Conservation (phyloP, 1,140 invertebrate species). For the Caenorhabditis briggsae region DNA sequence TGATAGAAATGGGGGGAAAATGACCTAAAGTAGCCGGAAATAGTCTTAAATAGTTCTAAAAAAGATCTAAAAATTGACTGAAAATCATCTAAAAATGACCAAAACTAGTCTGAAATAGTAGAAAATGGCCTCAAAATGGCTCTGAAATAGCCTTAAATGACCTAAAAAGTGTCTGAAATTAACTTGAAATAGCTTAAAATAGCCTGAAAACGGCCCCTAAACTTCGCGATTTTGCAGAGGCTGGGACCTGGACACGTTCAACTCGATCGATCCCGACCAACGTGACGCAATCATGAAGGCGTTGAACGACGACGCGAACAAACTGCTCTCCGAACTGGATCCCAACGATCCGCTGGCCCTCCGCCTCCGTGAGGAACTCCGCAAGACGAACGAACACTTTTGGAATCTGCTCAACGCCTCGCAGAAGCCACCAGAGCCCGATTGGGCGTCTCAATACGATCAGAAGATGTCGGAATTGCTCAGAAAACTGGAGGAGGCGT, state of each 20-base stretch:
- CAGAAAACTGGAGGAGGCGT: slow-evolving; percentile 87
- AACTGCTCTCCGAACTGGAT: slow-evolving; percentile 91
- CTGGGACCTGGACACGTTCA: slow-evolving; percentile 90
- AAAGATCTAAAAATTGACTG: no score
- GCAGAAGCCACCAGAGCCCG: slow-evolving; percentile 82
- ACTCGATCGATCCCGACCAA: slow-evolving; percentile 94
- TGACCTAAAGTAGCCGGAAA: no score
- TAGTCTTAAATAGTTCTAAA: no score
- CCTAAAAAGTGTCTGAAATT: no score
- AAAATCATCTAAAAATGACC: no score
- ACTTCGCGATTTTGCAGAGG: slow-evolving; percentile 83
- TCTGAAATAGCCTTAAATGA: no score
- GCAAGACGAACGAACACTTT: slow-evolving; percentile 93
- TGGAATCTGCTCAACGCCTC: slow-evolving; percentile 87
- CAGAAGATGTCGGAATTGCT: slow-evolving; percentile 88
- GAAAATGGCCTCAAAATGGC: no score
- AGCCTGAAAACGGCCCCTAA: not conserved
- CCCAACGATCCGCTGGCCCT: slow-evolving; percentile 91
- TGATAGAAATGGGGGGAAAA: no score
- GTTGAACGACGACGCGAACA: slow-evolving; percentile 95
- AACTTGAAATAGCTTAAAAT: not conserved
- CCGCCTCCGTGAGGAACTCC: slow-evolving; percentile 89
- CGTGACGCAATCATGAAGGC: slow-evolving; percentile 92
- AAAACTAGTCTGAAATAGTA: no score
- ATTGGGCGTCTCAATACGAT: slow-evolving; percentile 88